Evolutionary conservation across 2,888 invertebrate species (phyloP).

Genomic region (Hyposoter didymator): DNA sequence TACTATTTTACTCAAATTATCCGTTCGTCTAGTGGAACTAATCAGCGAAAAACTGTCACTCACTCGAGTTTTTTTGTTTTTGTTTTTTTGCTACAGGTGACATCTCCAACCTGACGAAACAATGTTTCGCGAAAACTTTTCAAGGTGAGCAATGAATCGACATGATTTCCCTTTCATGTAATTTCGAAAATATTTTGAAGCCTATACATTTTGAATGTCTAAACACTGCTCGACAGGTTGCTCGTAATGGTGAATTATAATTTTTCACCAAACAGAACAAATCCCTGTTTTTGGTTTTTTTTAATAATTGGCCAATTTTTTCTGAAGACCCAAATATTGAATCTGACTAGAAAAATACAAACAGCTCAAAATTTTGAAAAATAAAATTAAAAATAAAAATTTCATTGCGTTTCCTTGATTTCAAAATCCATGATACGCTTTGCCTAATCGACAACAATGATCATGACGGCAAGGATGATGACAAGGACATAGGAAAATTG

Average conservation of each 20-base stretch:
- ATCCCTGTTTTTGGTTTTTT: background rate
- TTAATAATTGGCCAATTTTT: too few species aligned
- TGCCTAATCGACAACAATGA: background rate
- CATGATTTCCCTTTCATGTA: background rate
- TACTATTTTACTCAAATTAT: background rate
- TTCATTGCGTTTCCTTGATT: background rate
- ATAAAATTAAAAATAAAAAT: background rate
- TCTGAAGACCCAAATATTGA: too few species aligned
- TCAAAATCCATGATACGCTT: background rate
- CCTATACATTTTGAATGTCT: background rate
- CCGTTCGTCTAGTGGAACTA: background rate
- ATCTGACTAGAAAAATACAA: too few species aligned
- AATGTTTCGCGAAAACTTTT: constrained; percentile 16
- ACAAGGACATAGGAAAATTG: too few species aligned
- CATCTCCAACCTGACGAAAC: background rate
- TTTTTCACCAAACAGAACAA: background rate
- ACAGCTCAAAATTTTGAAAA: background rate
- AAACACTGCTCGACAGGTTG: background rate
- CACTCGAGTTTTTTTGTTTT: background rate
- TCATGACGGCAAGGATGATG: too few species aligned
- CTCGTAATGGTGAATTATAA: background rate
- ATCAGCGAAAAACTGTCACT: background rate
- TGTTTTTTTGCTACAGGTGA: background rate
- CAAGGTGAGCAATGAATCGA: background rate
- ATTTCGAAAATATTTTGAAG: background rate